Base-by-base conservation (phyloP, 2,888 invertebrate species). In the Torymus texanus region DNA sequence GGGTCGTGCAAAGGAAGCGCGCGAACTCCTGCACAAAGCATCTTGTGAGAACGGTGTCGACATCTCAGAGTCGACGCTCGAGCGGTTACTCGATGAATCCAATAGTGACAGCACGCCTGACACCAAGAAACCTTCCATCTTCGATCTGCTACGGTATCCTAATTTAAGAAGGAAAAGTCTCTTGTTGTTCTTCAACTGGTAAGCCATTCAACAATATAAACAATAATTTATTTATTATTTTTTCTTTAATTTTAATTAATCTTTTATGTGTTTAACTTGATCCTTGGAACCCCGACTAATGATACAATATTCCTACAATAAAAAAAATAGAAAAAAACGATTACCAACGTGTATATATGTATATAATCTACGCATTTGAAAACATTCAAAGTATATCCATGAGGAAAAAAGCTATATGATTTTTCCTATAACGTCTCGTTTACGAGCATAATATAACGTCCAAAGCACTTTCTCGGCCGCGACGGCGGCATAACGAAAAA, bases 181-280 rank as follows among this genome's bases (percentile, higher is more conserved):
- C n/a, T 91, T 94, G 73, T 92, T 95, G 82, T 94, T 95, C 89
- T 94, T 94, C 87, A 94, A 94, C 87, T 95, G 95, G 95, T 93
- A 91, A 88, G 63, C 41, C 41, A 8, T 41, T 41, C 41, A 41
- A n/a, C n/a, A n/a, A n/a, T n/a, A n/a, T n/a, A n/a, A 41, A 4
- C 41, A 5, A 41, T 41, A 41, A 41, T 41, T 21, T 21, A 21
- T 21, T 21, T 2, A 2, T 24, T 13, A 18, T 21, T 61, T 56
- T 63, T 29, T 2, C 1, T 8, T 13, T 29, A 10, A 14, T 65
- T 50, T n/a, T 29, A 0, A 29, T 29, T 29, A 29, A 29, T 29
- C 29, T 29, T 29, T 29, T 29, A 3, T 29, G 3, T 29, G 5
- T n/a, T n/a, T n/a, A n/a, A n/a, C n/a, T n/a, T n/a, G n/a, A n/a